Percentiles rank a stretch among this genome's conserved stretches.
These are phyloP conservation scores for Diplodus sargus DNA, from an alignment of 2,797 vertebrate genomes.

Conservation along the genomic window DNA sequence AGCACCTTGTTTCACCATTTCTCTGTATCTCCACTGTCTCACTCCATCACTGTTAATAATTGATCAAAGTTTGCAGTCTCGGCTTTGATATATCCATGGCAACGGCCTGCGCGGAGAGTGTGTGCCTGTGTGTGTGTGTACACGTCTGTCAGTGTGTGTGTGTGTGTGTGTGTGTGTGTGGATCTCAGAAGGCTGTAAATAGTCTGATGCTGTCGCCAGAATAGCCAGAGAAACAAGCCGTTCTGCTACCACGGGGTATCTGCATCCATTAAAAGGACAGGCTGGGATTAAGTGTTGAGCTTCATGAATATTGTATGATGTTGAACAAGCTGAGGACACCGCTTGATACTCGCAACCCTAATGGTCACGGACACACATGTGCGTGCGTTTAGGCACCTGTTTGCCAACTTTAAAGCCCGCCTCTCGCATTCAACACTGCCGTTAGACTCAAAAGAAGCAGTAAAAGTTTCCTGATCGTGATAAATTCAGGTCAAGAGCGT, in stretches of 20 bases:
- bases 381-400: constrained; percentile 39
- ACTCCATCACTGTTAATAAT: constrained; percentile 83
- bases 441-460: neutral
- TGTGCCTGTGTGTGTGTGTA: constrained; percentile 24
- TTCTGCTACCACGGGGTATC: constrained; percentile 63
- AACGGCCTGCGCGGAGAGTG: constrained; percentile 67
- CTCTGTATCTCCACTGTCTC: constrained; percentile 70
- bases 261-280: constrained; percentile 69
- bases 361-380: constrained; percentile 42
- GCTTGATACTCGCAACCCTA: constrained; percentile 45
- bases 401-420: constrained; percentile 37
- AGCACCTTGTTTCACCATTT: constrained; percentile 73
- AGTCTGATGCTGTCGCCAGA: constrained; percentile 70
- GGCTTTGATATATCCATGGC: constrained; percentile 85
- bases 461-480: constrained; percentile 29
- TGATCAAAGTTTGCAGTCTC: constrained; percentile 86
- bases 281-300: constrained; percentile 72
- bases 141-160: constrained; percentile 14
- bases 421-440: neutral
- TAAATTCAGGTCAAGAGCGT: constrained; percentile 44
- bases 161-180: constrained; percentile 29
- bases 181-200: constrained; percentile 75
- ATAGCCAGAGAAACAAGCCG: constrained; percentile 66
- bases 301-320: constrained; percentile 77
- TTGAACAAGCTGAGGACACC: constrained; percentile 67